Evolutionary conservation across 2,113 vertebrate genomes (phyloP).

Genomic region (Prionailurus viverrinus): DNA sequence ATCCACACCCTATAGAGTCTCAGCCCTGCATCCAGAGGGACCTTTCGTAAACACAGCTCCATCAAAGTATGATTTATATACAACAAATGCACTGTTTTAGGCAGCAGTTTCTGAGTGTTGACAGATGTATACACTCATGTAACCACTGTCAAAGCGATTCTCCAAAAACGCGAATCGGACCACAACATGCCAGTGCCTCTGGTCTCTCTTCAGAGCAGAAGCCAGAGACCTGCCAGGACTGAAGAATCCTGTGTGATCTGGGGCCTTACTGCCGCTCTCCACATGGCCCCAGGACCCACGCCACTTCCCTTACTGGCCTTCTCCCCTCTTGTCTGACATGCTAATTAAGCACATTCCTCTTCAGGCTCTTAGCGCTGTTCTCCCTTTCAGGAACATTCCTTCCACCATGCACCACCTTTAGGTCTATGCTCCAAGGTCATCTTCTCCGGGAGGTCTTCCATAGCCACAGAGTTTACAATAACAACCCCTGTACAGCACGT

Average conservation of each 20-base stretch:
- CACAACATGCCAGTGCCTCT: accelerated
- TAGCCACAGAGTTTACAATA: background rate
- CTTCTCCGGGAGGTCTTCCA: background rate
- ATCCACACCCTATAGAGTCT: background rate
- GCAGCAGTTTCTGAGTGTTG: background rate
- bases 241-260: accelerated
- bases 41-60: background rate
- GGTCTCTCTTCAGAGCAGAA: background rate
- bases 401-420: background rate
- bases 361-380: background rate
- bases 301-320: background rate
- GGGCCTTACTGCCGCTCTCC: background rate
- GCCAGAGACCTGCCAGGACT: no score
- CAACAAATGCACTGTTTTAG: background rate
- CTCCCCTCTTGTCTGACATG: background rate
- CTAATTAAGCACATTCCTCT: background rate
- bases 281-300: accelerated
- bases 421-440: background rate
- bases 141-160: background rate
- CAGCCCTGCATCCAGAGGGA: background rate
- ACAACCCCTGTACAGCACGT: accelerated
- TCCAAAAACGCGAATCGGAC: background rate
- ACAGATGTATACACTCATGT: background rate
- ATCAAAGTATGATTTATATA: no score
- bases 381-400: background rate